Evolutionary conservation across 2,888 invertebrate species (phyloP).

Genomic region (Eilema griseolum): DNA sequence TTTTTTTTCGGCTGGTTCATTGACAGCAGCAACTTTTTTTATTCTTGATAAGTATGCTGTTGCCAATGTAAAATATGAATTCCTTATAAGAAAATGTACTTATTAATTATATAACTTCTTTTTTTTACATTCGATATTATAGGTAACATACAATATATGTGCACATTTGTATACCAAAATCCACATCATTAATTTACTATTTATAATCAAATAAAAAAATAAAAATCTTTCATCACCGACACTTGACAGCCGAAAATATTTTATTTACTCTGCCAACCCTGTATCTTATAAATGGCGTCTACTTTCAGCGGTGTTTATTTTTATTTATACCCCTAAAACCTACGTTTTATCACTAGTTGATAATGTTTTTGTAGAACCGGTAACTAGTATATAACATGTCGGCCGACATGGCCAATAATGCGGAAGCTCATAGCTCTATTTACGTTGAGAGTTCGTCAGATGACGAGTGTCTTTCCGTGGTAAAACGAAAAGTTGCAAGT

Average conservation of each 20-base stretch:
- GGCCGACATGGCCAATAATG: conserved; percentile 44
- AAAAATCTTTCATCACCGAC: no score
- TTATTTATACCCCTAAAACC: conserved; percentile 46
- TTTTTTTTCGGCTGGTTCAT: conserved; percentile 80
- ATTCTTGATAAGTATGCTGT: conserved; percentile 67
- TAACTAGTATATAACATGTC: conserved; percentile 21
- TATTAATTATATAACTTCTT: not conserved
- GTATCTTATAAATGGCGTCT: conserved; percentile 51
- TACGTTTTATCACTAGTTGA: conserved; percentile 31
- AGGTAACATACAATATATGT: not conserved
- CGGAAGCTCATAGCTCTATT: conserved; percentile 37
- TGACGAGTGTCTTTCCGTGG: conserved; percentile 52
- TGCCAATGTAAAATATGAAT: conserved; percentile 60
- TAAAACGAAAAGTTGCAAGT: conserved; percentile 51
- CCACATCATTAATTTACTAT: no score
- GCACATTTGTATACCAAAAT: not conserved
- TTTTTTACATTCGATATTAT: not conserved
- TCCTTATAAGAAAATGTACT: not conserved
- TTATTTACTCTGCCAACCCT: not conserved
- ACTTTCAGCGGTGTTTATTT: conserved; percentile 51
- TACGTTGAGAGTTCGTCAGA: conserved; percentile 55
- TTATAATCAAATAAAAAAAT: not conserved
- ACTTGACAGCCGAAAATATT: conserved; percentile 38
- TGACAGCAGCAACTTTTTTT: conserved; percentile 78
- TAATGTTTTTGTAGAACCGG: conserved; percentile 32